Evolutionary conservation across 2,888 invertebrate genomes (phyloP), one percentile per base, ranked within the genome.

Genomic region (Acanthosepion esculentum): DNA sequence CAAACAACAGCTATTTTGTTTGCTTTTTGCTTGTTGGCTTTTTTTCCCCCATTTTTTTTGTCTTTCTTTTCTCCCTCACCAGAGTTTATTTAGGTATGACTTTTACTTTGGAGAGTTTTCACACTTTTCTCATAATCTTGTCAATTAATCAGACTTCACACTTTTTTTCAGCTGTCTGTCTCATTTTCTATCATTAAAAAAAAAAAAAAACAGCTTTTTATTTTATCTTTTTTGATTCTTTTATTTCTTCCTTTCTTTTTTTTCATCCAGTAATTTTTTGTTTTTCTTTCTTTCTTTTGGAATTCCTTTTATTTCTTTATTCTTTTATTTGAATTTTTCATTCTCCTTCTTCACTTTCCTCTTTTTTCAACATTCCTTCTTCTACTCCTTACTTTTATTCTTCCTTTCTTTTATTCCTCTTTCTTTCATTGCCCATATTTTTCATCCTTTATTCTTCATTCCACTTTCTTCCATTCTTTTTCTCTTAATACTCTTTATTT

Each of bases 81-180:
- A n/a, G 23, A 15, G n/a, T 78, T 78, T 78, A n/a, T 78, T 78
- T n/a, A 10, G 12, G 12, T n/a, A 15, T 78, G n/a, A 78, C 15
- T 78, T 78, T 78, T 78, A 15, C n/a, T 78, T 78, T 78, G n/a
- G 12, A 78, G n/a, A 33, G 0, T 78, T 78, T n/a, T n/a, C 78
- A 33, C 78, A n/a, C 78, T 78, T 78, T 78, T n/a, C n/a, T 78
- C 78, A 78, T 78, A n/a, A 78, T 78, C n/a, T 78, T n/a, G 78
- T 78, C 78, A 78, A n/a, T 78, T 78, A 78, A 78, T n/a, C 33
- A 78, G 8, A 78, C 33, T 78, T n/a, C 15, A 12, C 33, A n/a
- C n/a, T n/a, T 78, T 33, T n/a, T n/a, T 78, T 64, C 29, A 8
- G 8, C n/a, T 78, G 78, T n/a, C 29, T 8, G 15, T 78, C 78